Conservation (phyloP, 2,113 vertebrate genomes). For the Hyaena hyaena region DNA sequence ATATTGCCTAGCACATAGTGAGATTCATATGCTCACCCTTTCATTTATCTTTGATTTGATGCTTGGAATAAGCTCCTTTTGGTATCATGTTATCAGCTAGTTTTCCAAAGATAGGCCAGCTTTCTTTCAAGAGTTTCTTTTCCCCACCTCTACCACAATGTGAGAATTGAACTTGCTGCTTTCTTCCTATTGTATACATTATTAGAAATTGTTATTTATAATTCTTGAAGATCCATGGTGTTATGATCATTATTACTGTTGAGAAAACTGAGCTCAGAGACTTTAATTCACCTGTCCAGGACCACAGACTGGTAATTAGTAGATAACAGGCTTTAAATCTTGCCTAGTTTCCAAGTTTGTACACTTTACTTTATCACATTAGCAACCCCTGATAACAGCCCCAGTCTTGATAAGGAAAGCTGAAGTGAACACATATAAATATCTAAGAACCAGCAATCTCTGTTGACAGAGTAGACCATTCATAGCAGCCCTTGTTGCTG, state of each 20-base stretch:
- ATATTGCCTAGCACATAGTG: neutral
- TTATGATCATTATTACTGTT: neutral
- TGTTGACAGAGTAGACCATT: neutral
- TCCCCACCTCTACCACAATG: neutral
- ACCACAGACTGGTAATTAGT: neutral
- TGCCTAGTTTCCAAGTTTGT: neutral
- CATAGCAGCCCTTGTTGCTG: neutral
- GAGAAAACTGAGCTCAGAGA: neutral
- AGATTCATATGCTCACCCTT: neutral
- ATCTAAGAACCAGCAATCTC: neutral
- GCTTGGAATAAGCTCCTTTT: neutral
- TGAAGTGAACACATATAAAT: neutral
- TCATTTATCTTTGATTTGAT: conserved; percentile 8
- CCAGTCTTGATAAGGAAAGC: neutral
- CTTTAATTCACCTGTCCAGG: neutral
- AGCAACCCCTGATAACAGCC: neutral
- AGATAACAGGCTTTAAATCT: neutral
- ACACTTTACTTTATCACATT: neutral
- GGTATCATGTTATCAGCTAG: neutral
- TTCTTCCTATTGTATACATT: neutral
- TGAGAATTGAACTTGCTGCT: neutral
- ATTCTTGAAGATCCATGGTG: neutral
- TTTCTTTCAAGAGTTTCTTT: conserved; percentile 22
- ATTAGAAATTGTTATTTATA: neutral
- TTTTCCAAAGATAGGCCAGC: neutral